phyloP scores from a whole-genome alignment of 2,797 vertebrate species.

The Leucoraja ocellata region DNA sequence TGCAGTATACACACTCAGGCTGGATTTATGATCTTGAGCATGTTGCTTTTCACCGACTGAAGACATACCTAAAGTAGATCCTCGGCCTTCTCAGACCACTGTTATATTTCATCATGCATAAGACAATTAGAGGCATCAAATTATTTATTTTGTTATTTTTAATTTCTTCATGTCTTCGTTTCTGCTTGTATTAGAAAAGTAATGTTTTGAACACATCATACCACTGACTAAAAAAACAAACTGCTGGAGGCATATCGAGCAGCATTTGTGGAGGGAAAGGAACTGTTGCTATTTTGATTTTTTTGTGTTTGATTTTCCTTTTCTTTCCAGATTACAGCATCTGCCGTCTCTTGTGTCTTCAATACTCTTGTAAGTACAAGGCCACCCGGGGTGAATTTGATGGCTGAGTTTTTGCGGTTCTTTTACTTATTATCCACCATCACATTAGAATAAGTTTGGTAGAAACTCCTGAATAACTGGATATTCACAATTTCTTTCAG shows the following conservation, averaged over 20 bases:
- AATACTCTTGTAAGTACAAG: not conserved
- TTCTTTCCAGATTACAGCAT: too few relatives aligned
- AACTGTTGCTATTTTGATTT: too few relatives aligned
- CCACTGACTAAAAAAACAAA: too few relatives aligned
- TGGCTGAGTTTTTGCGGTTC: not conserved
- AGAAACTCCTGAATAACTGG: not conserved
- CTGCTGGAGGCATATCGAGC: too few relatives aligned
- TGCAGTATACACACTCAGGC: too few relatives aligned
- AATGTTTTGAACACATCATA: not conserved
- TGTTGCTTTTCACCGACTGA: too few relatives aligned
- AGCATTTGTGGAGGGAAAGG: too few relatives aligned
- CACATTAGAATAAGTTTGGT: not conserved
- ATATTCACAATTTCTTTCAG: not conserved
- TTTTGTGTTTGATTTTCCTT: too few relatives aligned
- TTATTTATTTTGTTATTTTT: not conserved
- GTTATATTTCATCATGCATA: too few relatives aligned
- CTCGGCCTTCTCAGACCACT: too few relatives aligned
- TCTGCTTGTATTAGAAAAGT: not conserved
- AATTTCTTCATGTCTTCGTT: not conserved
- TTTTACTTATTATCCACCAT: not conserved
- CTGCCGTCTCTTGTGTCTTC: not conserved
- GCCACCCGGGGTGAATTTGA: not conserved
- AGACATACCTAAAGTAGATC: too few relatives aligned
- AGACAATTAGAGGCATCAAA: not conserved
- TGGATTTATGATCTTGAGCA: too few relatives aligned